phyloP scores from a whole-genome alignment of 2,888 invertebrate genomes.

The Dynastes grantii region DNA sequence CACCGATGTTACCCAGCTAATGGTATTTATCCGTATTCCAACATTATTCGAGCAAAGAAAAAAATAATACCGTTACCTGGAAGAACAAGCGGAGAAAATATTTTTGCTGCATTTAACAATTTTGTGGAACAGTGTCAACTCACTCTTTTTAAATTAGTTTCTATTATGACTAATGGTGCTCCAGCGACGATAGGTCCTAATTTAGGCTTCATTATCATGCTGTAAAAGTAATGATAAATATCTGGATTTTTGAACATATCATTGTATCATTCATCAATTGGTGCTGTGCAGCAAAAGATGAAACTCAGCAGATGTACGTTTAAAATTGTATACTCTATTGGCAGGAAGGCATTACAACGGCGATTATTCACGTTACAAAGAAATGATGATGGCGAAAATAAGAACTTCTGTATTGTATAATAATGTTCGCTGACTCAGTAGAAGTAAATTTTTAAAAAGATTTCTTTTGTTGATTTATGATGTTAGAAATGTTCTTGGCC shows the following conservation, averaged over 20 bases:
- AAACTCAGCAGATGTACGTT: slow-evolving; percentile 12
- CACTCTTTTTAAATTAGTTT: not conserved
- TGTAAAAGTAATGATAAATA: not conserved
- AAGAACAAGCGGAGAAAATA: no score
- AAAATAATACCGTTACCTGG: no score
- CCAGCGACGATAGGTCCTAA: not conserved
- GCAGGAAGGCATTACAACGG: not conserved
- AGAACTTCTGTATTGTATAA: no score
- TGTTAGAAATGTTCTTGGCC: no score
- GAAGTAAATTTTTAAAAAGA: no score
- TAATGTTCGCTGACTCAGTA: no score
- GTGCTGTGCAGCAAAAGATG: slow-evolving; percentile 16
- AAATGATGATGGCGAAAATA: no score
- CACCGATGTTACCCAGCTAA: no score
- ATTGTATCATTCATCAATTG: not conserved
- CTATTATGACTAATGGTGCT: not conserved
- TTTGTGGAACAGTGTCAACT: not conserved
- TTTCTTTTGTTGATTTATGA: no score
- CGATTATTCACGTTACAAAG: not conserved
- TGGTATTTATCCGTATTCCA: no score
- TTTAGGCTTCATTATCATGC: not conserved
- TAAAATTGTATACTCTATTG: slow-evolving; percentile 10
- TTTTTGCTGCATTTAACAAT: not conserved
- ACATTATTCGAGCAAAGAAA: no score
- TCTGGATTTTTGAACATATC: not conserved